Percentiles rank a stretch among this genome's conserved stretches.
Evolutionary conservation across 2,888 invertebrate genomes (phyloP).

Genomic region (Acholoe squamosa): DNA sequence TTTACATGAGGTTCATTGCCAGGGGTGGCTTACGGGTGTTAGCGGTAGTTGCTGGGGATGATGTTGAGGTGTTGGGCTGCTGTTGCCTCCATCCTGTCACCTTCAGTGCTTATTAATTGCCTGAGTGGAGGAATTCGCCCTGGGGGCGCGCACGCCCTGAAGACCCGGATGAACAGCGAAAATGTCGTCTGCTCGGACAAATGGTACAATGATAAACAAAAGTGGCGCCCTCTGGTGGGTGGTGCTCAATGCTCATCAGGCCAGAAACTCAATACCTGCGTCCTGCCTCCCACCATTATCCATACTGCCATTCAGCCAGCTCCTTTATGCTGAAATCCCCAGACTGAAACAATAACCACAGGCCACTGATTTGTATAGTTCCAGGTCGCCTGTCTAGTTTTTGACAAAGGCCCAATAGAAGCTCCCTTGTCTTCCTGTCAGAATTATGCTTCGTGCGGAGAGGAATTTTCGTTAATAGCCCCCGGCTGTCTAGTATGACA

Average conservation of each 20-base stretch:
- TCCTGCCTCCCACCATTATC: no score
- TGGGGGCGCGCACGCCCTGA: conserved; percentile 1
- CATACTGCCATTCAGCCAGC: no score
- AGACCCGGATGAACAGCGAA: conserved; percentile 19
- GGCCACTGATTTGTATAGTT: no score
- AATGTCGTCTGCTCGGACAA: conserved; percentile 13
- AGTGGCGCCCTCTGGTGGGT: conserved; percentile 28
- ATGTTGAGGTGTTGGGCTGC: background rate
- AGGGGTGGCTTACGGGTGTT: background rate
- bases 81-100: background rate
- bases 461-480: background rate
- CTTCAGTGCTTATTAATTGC: conserved; percentile 38
- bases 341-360: background rate
- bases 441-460: conserved; percentile 16
- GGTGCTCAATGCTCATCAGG: background rate
- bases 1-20: background rate
- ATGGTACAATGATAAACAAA: conserved; percentile 39
- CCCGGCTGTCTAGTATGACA: background rate
- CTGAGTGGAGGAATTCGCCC: conserved; percentile 49
- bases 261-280: background rate
- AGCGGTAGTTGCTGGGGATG: background rate
- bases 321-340: no score
- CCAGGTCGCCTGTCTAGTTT: background rate
- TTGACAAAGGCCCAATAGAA: background rate
- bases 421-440: background rate